A percentile compares a stretch with the other conserved stretches of the same genome.
phyloP scores from a whole-genome alignment of 1,140 invertebrate genomes.

The Heterodera schachtii region DNA sequence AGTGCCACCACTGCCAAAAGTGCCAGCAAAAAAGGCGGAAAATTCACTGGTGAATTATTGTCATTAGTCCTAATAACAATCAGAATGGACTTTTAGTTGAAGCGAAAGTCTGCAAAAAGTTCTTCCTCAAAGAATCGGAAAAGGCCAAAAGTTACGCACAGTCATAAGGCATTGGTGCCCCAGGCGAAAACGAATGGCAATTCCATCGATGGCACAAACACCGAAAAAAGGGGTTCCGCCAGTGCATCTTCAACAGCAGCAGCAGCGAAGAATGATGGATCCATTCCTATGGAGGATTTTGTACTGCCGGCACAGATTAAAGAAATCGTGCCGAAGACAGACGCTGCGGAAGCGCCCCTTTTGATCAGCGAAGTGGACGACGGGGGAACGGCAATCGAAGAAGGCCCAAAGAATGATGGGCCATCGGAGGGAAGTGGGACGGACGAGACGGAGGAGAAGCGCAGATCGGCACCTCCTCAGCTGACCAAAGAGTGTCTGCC shows the following conservation, averaged over 20 bases:
- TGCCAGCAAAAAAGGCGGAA: neutral
- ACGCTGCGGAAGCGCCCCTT: neutral
- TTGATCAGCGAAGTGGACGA: slow-evolving; percentile 5
- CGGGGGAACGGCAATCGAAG: neutral
- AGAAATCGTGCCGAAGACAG: neutral
- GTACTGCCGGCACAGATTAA: slow-evolving; percentile 1
- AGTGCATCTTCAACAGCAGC: neutral
- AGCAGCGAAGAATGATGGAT: neutral
- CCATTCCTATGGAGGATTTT: slow-evolving; percentile 1
- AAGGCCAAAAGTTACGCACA: neutral
- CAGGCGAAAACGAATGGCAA: neutral
- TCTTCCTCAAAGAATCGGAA: neutral
- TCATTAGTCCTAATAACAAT: neutral
- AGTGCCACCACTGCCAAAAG: neutral
- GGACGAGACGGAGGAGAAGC: neutral
- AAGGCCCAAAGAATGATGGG: neutral
- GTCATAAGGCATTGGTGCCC: neutral
- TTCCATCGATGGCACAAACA: neutral
- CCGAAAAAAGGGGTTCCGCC: neutral
- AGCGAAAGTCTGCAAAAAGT: neutral
- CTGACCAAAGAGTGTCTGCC: slow-evolving; percentile 33
- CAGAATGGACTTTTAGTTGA: neutral
- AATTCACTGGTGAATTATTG: neutral
- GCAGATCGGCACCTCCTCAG: slow-evolving; percentile 21
- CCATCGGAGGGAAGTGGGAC: neutral